Evolutionary conservation across 2,888 invertebrate species (phyloP), one percentile per base, ranked within the genome.

Genomic region (Omphaloscelis lunosa): DNA sequence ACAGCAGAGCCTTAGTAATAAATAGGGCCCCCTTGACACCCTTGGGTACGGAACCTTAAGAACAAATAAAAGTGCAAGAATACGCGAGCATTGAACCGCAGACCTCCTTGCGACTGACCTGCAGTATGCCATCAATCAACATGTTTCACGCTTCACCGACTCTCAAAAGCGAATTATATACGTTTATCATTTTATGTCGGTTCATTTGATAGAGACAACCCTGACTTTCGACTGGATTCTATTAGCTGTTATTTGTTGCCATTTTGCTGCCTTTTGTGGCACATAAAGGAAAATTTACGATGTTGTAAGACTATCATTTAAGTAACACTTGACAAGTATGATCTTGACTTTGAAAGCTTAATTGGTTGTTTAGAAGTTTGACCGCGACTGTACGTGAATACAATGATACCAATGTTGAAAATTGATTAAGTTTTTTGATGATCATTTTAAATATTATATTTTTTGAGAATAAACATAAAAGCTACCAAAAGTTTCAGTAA

Each of bases 151-250:
- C 88, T 85, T 89, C 85, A 81, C 79, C 72, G 82, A 61, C 77
- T 87, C 68, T 83, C 76, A 74, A 86, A 86, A 84, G 77, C 76
- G 68, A 80, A 84, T 83, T 84, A 86, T 83, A 74, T 75, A 79
- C 82, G 74, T 79, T 77, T 82, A 88, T 84, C 80, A 75, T 82
- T 82, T 81, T 63, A 75, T 75, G 80, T 77, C 76, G 62, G 84
- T 39, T 76, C 75, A 68, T 84, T 77, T 83, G 68, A 79, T 27
- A 67, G 67, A 75, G 17, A 69, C 87, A 90, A 76, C 91, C 91
- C 89, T 92, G 91, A 91, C 92, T 92, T 92, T 92, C 92, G 89
- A 89, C 85, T 86, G 78, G 80, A 78, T 85, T 89, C 82, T 87
- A 88, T 86, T 80, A 81, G 70, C 59, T 65, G 69, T 69, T 61